Evolutionary conservation across 2,888 invertebrate genomes (phyloP), one percentile per base, ranked within the genome.

Genomic region (Tenthredo distinguenda): DNA sequence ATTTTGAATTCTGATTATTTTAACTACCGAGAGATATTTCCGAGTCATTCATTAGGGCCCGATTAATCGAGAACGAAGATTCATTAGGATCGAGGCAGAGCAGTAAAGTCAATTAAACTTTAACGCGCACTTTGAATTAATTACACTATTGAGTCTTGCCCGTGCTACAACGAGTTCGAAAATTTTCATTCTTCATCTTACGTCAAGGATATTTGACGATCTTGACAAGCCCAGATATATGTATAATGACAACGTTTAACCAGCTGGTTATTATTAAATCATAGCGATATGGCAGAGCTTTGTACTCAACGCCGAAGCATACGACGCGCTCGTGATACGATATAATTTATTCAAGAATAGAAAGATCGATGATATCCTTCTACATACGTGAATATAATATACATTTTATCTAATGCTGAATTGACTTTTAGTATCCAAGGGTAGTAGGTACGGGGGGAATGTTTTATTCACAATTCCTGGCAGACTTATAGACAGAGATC

Each of bases 51-150:
- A 43, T 74, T 74, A 43, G 12, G 9, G 74, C 40, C 43, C 74
- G 40, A 74, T 77, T 77, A 77, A 50, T 77, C 77, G 55, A 34
- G 55, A 50, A 50, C 34, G 31, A 50, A 77, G 77, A 50, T 77
- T 77, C 55, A 55, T 77, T 55, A 55, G 77, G 50, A 77, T 21
- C 50, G 55, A 77, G 31, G 31, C 50, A 18, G 0, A 34, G 55
- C 77, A 31, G 50, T 31, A 55, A 55, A 77, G 77, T 50, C 50
- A 50, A 77, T 50, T 50, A 55, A 77, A 55, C 74, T 74, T 43
- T 21, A 47, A 74, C 26, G 40, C 43, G 55, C 50, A 9, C 31
- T 77, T 77, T 55, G 55, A 77, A 77, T 77, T 77, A 55, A 47
- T 77, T 34, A 26, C 55, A 47, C 77, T 21, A 55, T 77, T 77